Conservation (phyloP, 2,797 vertebrate species). For the Sebastes steindachneri region DNA sequence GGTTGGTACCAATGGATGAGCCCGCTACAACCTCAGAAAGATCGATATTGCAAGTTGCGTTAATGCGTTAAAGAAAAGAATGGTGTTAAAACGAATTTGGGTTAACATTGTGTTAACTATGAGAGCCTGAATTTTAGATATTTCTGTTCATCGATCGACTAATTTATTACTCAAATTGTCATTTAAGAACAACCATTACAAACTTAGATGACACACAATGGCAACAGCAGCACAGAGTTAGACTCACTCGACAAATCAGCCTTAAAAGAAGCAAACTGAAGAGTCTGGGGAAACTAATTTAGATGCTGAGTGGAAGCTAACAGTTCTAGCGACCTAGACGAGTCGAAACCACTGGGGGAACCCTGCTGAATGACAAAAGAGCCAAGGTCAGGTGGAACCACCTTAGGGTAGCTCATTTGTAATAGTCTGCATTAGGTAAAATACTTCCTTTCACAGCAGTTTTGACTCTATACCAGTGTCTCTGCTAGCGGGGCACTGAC, state of each 20-base stretch:
- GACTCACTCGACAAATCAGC: background rate
- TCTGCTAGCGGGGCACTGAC: background rate
- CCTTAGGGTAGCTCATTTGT: background rate
- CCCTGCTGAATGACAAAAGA: slow-evolving; percentile 29
- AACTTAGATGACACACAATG: background rate
- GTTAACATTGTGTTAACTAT: too few relatives aligned
- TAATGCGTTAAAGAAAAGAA: too few relatives aligned
- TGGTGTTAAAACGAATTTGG: too few relatives aligned
- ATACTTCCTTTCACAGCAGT: slow-evolving; percentile 16
- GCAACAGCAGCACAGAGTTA: background rate
- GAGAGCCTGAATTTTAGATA: too few relatives aligned
- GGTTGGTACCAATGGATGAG: too few relatives aligned
- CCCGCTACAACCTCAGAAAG: too few relatives aligned
- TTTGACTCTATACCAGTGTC: background rate
- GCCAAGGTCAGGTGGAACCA: slow-evolving; percentile 11
- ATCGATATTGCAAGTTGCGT: too few relatives aligned
- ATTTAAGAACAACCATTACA: background rate
- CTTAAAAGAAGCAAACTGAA: background rate
- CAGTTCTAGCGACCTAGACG: background rate
- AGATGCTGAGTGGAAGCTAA: slow-evolving; percentile 3
- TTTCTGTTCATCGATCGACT: too few relatives aligned
- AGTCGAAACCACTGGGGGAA: background rate
- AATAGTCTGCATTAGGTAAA: slow-evolving; percentile 2
- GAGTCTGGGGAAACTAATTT: background rate
- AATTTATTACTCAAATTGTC: background rate